Conservation (phyloP, 2,888 invertebrate species). For the Hydrotaea diabolus region DNA sequence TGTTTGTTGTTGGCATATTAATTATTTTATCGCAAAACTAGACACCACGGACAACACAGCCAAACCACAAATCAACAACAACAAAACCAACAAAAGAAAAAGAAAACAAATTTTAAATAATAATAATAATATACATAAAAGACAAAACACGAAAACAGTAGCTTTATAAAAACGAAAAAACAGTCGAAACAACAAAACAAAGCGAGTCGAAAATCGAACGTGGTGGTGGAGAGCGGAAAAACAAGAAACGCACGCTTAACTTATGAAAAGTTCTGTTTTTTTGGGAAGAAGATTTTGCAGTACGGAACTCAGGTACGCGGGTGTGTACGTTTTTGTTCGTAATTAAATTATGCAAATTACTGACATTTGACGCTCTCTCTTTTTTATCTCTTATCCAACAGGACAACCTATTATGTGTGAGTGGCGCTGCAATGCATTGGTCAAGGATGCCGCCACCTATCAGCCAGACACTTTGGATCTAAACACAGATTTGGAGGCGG, state of each 20-base stretch:
- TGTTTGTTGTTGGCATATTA: too few species aligned
- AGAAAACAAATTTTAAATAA: too few species aligned
- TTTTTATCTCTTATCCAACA: not conserved
- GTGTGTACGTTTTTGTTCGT: not conserved
- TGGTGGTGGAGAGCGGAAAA: not conserved
- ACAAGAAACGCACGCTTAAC: too few species aligned
- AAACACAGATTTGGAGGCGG: slow-evolving; percentile 90
- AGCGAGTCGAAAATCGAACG: not conserved
- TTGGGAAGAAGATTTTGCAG: not conserved
- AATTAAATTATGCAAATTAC: slow-evolving; percentile 37
- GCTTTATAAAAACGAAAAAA: not conserved
- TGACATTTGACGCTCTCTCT: slow-evolving; percentile 29
- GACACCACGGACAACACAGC: not conserved
- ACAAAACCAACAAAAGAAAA: slow-evolving; percentile 22
- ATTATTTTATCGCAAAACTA: slow-evolving; percentile 17
- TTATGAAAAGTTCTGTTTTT: too few species aligned
- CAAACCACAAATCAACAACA: not conserved
- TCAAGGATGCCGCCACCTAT: slow-evolving; percentile 90
- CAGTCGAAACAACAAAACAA: not conserved
- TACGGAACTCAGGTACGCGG: not conserved
- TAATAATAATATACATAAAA: not conserved
- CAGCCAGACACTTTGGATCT: slow-evolving; percentile 96
- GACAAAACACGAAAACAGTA: not conserved
- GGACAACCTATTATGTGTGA: slow-evolving; percentile 68
- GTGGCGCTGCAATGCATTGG: slow-evolving; percentile 85